Evolutionary conservation across 2,797 vertebrate genomes (phyloP).

Genomic region (Fistularia commersonii): DNA sequence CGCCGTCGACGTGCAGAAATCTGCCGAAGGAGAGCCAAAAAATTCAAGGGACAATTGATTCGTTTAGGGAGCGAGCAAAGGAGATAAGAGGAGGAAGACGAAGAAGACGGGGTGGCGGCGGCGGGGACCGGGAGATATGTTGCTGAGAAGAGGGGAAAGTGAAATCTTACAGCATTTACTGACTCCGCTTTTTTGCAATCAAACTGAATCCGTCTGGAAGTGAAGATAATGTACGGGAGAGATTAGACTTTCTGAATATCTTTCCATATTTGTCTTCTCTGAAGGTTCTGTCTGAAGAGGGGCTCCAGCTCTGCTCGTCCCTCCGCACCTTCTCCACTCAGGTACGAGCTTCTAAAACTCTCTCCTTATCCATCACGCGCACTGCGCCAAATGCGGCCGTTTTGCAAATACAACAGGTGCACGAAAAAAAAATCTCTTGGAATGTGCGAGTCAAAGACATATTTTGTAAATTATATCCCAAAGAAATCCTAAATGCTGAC

Average conservation of each 20-base stretch:
- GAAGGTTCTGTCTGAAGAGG: slow-evolving; percentile 89
- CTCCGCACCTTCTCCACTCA: slow-evolving; percentile 85
- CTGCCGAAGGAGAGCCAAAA: slow-evolving; percentile 32
- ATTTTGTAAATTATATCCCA: too few relatives aligned
- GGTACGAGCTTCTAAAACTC: slow-evolving; percentile 66
- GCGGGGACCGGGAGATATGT: too few relatives aligned
- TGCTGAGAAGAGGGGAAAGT: slow-evolving; percentile 10
- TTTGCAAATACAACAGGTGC: not conserved
- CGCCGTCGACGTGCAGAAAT: slow-evolving; percentile 34
- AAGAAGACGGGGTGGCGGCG: slow-evolving; percentile 17
- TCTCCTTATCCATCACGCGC: not conserved
- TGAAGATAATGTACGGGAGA: too few relatives aligned
- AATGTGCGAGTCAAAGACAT: too few relatives aligned
- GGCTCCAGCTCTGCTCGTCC: slow-evolving; percentile 86
- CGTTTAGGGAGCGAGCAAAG: slow-evolving; percentile 13
- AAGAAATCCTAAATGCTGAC: too few relatives aligned
- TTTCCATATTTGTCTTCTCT: slow-evolving; percentile 2
- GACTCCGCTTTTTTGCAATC: not conserved
- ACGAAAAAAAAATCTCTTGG: too few relatives aligned
- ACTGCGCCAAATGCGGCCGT: too few relatives aligned
- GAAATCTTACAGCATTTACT: slow-evolving; percentile 13
- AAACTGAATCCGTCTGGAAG: slow-evolving; percentile 1
- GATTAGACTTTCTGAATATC: not conserved
- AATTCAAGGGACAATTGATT: slow-evolving; percentile 48
- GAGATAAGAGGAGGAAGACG: slow-evolving; percentile 36